Base-by-base conservation (phyloP, 2,888 invertebrate genomes). In the Atethmia centrago region DNA sequence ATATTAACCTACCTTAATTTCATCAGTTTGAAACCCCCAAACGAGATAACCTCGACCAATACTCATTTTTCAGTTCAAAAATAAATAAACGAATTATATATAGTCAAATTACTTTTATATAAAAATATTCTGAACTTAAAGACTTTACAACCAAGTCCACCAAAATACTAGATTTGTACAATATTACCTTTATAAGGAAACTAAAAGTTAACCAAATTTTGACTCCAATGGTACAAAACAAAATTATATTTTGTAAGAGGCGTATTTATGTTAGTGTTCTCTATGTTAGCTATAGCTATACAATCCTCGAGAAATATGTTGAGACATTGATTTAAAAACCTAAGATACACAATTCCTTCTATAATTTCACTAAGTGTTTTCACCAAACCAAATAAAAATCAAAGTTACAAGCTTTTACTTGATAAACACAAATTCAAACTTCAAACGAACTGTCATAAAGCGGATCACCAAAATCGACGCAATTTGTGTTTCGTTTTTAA, bases 141-240 rank as follows among this genome's bases (percentile, higher is more conserved):
- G 66, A 76, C 36, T 72, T 79, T 82, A 83, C 77, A 83, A 76
- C 64, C 65, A 12, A 74, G n/a, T 67, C 70, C 73, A 71, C 75
- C 42, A 77, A 85, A 85, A 86, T 88, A 87, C 82, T 86, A 83
- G 63, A 77, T 87, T 88, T 87, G 80, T 89, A 90, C 87, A 88
- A 82, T 80, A 74, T 70, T 83, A 78, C 85, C 87, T 83, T 86
- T 72, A 40, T 49, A 83, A 84, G 85, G 77, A 79, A 84, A 87
- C 70, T 75, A 77, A 85, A 81, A 79, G 67, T 72, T 73, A 69
- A 78, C 40, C n/a, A 70, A 74, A 78, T 77, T 67, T 75, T 63
- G 71, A 62, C 75, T 83, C 55, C 61, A 70, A 69, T 51, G 14
- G 31, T 73, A 64, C 25, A 82, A 69, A 82, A 81, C 71, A 68